phyloP scores from a whole-genome alignment of 92 coral and sea anemone species.

The Zoanthus solanderi region DNA sequence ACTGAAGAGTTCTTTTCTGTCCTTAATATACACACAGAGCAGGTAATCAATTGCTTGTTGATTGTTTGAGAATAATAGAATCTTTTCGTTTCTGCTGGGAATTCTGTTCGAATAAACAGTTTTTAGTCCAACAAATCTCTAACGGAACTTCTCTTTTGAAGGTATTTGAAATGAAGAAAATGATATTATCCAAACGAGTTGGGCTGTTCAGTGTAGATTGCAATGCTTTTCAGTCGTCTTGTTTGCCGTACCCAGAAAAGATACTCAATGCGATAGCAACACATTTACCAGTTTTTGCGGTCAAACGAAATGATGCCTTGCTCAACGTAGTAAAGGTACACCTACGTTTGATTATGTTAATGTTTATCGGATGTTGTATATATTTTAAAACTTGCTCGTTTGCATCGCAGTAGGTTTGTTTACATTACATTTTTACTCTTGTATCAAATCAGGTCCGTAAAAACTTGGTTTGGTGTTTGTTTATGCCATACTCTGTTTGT shows the following conservation, averaged over 20 bases:
- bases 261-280: constrained; percentile 75
- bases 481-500: too few relatives aligned
- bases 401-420: too few relatives aligned
- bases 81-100: background rate
- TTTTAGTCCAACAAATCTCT: background rate
- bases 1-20: constrained; percentile 87
- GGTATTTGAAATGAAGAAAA: constrained; percentile 84
- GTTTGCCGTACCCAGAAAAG: constrained; percentile 85
- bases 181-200: constrained; percentile 78
- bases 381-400: background rate
- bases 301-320: constrained; percentile 83
- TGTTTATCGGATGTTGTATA: background rate
- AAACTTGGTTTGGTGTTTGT: too few relatives aligned
- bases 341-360: background rate
- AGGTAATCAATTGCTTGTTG: constrained; percentile 57
- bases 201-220: constrained; percentile 87
- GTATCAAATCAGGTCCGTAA: too few relatives aligned
- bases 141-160: constrained; percentile 17
- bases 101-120: background rate
- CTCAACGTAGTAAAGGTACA: constrained; percentile 90
- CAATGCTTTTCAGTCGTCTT: constrained; percentile 72
- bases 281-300: constrained; percentile 93
- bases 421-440: too few relatives aligned
- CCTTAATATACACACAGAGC: constrained; percentile 83
- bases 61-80: background rate